Evolutionary conservation across 1,140 invertebrate species (phyloP), one percentile per base, ranked within the genome.

Genomic region (Solenopsis invicta): DNA sequence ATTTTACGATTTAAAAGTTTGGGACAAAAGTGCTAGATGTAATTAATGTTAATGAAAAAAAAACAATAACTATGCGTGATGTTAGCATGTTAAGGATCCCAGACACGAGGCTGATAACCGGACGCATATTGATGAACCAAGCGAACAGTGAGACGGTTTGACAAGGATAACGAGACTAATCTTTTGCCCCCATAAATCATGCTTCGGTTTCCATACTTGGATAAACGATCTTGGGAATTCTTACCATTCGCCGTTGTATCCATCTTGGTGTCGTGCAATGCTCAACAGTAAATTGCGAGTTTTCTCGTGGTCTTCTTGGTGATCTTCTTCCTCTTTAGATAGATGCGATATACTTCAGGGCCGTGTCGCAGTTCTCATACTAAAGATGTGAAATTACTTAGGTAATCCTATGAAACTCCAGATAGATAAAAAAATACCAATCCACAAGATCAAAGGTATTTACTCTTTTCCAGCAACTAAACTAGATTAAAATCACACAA

Each of bases 231-330:
- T 48, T 3, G 66, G 54, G 0, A 84, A 61, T 4, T 59, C 81
- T 84, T 75, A 84, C 81, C 81, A 9, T 84, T 75, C 34, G 41
- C 29, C n/a, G 9, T 2, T 12, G 45, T 34, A 18, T 18, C n/a
- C 81, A 84, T 84, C 41, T 84, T 62, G 71, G 16, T 62, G 16
- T 37, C 56, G n/a, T 50, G 8, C 21, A 37, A 45, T 8, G 66
- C 72, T 59, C 54, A 56, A 45, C 62, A 10, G 62, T 50, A 1
- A 54, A 4, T 50, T 21, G 16, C 37, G 71, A 24, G 21, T 66
- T 21, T 34, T n/a, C 34, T 54, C 41, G 24, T 24, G 29, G 41
- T 77, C 0, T 41, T 29, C 45, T 59, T 10, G 45, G 52, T 10
- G 24, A 21, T 67, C 9, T 45, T 4, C 16, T 29, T 71, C 1